A percentile compares a stretch with the other conserved stretches of the same genome.
Evolutionary conservation across 2,888 invertebrate genomes (phyloP).

Genomic region (Dryococelus australis): DNA sequence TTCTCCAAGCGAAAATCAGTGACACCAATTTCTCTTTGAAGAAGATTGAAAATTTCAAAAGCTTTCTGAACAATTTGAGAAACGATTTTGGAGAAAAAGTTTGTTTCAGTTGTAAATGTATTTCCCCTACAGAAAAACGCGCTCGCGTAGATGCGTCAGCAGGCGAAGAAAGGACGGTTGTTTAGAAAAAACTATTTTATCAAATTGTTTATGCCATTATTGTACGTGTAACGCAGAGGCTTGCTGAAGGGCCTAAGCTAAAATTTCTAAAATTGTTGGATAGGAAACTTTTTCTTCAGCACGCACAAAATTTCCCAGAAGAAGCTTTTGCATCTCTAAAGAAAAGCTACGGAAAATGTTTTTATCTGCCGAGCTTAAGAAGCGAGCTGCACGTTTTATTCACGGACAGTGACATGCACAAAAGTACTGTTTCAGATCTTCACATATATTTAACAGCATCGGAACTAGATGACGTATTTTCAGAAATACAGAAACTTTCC

Average conservation of each 20-base stretch:
- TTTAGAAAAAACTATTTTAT: too few species aligned
- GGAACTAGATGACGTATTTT: too few species aligned
- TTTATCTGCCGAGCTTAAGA: too few species aligned
- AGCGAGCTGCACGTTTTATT: too few species aligned
- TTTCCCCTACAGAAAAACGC: not conserved
- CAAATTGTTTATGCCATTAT: conserved; percentile 19
- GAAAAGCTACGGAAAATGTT: not conserved
- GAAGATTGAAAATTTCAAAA: not conserved
- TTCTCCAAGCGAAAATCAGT: too few species aligned
- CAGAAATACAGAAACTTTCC: too few species aligned
- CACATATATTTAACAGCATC: too few species aligned
- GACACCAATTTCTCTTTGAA: not conserved
- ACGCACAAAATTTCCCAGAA: not conserved
- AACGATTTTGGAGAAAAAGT: not conserved
- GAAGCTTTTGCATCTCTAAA: conserved; percentile 23
- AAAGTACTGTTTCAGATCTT: too few species aligned
- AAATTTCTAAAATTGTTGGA: conserved; percentile 12
- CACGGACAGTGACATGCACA: too few species aligned
- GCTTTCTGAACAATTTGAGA: not conserved
- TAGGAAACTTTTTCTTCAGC: conserved; percentile 12
- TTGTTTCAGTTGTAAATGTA: not conserved
- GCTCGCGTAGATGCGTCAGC: not conserved
- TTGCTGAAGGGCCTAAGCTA: not conserved
- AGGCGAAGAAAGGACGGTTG: conserved; percentile 19
- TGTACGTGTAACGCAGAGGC: not conserved